Evolutionary conservation across 2,113 vertebrate species (phyloP), one percentile per base, ranked within the genome.

Genomic region (Struthio camelus): DNA sequence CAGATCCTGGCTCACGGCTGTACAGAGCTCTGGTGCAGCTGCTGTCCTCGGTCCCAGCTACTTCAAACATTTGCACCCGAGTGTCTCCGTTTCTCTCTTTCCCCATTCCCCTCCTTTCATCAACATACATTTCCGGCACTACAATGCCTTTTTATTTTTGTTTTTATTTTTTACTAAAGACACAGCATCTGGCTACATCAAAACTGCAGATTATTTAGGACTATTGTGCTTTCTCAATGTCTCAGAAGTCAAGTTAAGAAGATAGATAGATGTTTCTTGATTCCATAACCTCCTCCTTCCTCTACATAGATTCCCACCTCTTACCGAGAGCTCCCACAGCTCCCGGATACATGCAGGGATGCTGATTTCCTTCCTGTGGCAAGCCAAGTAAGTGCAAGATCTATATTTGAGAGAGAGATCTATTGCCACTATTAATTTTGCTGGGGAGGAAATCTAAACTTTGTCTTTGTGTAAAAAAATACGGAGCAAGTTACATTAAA

Each of bases 221-320:
- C 48, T 85, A 40, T 82, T 95, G 96, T 97, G 94, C 87, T 95
- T 95, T 92, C 84, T 18, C n/a, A n/a, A n/a, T n/a, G n/a, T n/a
- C n/a, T n/a, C n/a, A n/a, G n/a, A n/a, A n/a, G n/a, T n/a, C n/a
- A n/a, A n/a, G n/a, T n/a, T n/a, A n/a, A n/a, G n/a, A n/a, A n/a
- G n/a, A n/a, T n/a, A n/a, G n/a, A n/a, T n/a, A n/a, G n/a, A n/a
- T n/a, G n/a, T n/a, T n/a, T 76, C 36, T n/a, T n/a, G 17, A 69
- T 67, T 23, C 24, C 30, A 50, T 38, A n/a, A n/a, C 67, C 48
- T 65, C 69, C 54, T 62, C 36, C 34, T 84, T 80, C 42, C 36
- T 81, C 53, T 81, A 11, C n/a, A 11, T 0, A 19, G 54, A 75
- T 79, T 13, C 44, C 64, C 72, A 89, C 54, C 40, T 56, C 56